Base-by-base conservation (phyloP, 2,888 invertebrate species). In the Diadegma fenestrale region DNA sequence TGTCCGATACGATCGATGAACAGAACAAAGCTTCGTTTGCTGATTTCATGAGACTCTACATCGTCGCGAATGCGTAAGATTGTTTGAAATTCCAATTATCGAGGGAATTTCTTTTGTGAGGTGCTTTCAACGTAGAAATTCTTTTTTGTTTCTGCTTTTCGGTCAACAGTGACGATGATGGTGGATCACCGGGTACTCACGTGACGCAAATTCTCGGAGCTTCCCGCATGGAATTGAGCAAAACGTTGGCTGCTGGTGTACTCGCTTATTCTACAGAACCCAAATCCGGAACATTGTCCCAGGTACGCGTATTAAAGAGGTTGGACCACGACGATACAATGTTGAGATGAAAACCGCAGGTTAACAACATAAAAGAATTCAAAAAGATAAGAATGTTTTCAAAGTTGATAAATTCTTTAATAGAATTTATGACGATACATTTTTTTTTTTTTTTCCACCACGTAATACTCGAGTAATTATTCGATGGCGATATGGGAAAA, bases 111-210 rank as follows among this genome's bases (percentile, higher is more conserved):
- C 26, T n/a, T n/a, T 30, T 45, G 30, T 17, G 7, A 54, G 10
- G 3, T 45, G 51, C 58, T 43, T 68, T 71, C 61, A 8, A 6
- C 51, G 12, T 2, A 0, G 48, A 37, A 6, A 48, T 43, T 43
- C 12, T 41, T 75, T 37, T 64, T 33, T 17, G 17, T 48, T 66
- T 37, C 51, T 26, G 17, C 5, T 3, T 51, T 17, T 37, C 22
- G 8, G 19, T 68, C 22, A 22, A n/a, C 82, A 93, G 92, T 1
- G 93, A 93, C 75, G 95, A 86, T 96, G 94, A 92, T 96, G 97
- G 88, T 89, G 94, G 88, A 94, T 94, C 89, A 94, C 94, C 83
- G 95, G 95, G 85, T 94, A 87, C 90, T 61, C 93, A 92, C 82
- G 87, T 92, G 37, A 89, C 91, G 17, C 91, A 93, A 87, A 92